Base-by-base conservation (phyloP, 2,888 invertebrate species). In the Philonicus albiceps region DNA sequence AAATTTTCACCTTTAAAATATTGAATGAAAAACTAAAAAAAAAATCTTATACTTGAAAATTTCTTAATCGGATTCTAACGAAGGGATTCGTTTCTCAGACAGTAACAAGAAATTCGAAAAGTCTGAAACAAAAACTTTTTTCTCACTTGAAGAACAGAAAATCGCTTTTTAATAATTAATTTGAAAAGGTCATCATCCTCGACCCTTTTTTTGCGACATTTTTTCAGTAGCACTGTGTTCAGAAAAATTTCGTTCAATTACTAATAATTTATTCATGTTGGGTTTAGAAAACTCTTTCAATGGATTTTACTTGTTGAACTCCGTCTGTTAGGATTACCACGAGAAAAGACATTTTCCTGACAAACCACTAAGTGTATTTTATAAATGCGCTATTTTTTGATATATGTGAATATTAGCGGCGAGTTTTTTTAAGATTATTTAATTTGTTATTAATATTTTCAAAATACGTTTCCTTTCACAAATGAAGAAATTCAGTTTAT, bases 101-200 rank as follows among this genome's bases (percentile, higher is more conserved):
- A 34, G 31, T 34, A 34, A 74, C 31, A 30, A 74, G 74, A 31
- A 27, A 11, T n/a, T 31, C 19, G 73, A n/a, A 74, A 74, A 74
- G 27, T 74, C 74, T 13, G 74, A 34, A 74, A 31, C 31, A 34
- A 74, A 74, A 64, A 64, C 27, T 64, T 22, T 43, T 64, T 19
- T 64, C 19, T 64, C 64, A 27, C 64, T 64, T 64, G 64, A 22
- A 64, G 64, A 64, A 64, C 27, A 64, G 64, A 34, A 34, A 74
- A 74, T 74, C 74, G 34, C 74, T 74, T 74, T 74, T 74, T 74
- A 74, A 74, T 74, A 34, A 74, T 74, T 74, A 74, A 31, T 74
- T 34, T 74, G 31, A n/a, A 74, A 74, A 74, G 31, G 74, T n/a
- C 74, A n/a, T 31, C 19, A 31, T 31, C 74, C 31, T 73, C 72